Conservation (phyloP, 2,113 vertebrate species). For the Riparia riparia region DNA sequence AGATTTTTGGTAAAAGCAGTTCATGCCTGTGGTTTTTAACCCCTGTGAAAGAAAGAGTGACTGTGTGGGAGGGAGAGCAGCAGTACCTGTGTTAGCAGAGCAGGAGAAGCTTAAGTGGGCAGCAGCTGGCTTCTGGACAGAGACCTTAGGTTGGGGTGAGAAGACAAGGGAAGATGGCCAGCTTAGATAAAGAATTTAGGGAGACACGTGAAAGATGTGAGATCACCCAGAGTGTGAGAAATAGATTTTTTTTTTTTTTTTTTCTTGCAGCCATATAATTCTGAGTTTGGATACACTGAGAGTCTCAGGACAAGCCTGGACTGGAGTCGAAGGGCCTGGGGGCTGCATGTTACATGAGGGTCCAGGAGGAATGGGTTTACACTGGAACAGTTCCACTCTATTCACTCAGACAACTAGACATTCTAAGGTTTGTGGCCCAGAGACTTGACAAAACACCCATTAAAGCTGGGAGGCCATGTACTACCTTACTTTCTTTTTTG, state of each 20-base stretch:
- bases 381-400: not conserved
- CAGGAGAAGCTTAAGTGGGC: not conserved
- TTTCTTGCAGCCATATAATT: not conserved
- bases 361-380: too few species aligned
- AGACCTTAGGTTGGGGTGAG: not conserved
- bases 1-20: not conserved
- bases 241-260: not conserved
- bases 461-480: rapidly evolving
- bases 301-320: not conserved
- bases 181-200: not conserved
- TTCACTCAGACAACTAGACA: not conserved
- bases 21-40: not conserved
- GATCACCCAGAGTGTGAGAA: not conserved
- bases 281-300: not conserved
- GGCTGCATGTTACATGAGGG: rapidly evolving
- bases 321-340: not conserved
- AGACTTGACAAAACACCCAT: not conserved
- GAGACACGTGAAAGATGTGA: not conserved
- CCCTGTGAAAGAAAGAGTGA: not conserved
- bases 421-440: not conserved
- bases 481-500: not conserved
- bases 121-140: not conserved
- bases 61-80: not conserved
- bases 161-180: not conserved
- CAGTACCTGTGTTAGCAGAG: not conserved